These are phyloP conservation scores for Galerucella calmariensis DNA, from an alignment of 2,888 invertebrate genomes.

Conservation along the genomic window DNA sequence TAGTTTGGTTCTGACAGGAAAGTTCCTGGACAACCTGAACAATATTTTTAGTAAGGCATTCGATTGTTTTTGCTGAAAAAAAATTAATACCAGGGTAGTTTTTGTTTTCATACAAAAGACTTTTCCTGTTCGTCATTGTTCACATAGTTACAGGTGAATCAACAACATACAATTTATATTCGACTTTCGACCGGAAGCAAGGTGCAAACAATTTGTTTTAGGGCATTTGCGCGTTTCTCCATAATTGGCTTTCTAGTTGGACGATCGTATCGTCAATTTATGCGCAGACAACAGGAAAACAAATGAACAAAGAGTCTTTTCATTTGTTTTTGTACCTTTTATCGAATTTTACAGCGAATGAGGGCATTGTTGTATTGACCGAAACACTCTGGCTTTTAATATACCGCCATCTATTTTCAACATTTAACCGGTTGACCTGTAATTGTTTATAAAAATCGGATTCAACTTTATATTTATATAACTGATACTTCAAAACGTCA, in stretches of 20 bases:
- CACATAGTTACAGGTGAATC: conserved; percentile 20
- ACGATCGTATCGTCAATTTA: conserved; percentile 20
- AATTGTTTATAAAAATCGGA: no score
- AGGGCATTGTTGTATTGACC: background rate
- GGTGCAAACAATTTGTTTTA: conserved; percentile 40
- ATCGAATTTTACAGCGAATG: background rate
- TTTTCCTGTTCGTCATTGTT: background rate
- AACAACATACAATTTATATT: conserved; percentile 22
- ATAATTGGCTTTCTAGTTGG: conserved; percentile 23
- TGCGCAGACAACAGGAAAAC: conserved; percentile 12
- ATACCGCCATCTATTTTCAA: no score
- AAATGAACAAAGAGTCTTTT: conserved; percentile 14
- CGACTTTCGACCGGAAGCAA: conserved; percentile 40
- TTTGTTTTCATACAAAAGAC: background rate
- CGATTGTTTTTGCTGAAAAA: no score
- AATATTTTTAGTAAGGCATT: no score
- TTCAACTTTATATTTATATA: no score
- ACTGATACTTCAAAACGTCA: no score
- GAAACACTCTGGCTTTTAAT: background rate
- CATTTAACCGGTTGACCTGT: no score
- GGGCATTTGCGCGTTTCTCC: conserved; percentile 24
- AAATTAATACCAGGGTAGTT: no score
- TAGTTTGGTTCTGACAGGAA: no score
- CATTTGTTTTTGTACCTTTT: background rate
- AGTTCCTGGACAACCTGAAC: no score